A percentile compares a stretch with the other conserved stretches of the same genome.
phyloP scores from a whole-genome alignment of 2,113 vertebrate genomes.

The Megalops atlanticus region DNA sequence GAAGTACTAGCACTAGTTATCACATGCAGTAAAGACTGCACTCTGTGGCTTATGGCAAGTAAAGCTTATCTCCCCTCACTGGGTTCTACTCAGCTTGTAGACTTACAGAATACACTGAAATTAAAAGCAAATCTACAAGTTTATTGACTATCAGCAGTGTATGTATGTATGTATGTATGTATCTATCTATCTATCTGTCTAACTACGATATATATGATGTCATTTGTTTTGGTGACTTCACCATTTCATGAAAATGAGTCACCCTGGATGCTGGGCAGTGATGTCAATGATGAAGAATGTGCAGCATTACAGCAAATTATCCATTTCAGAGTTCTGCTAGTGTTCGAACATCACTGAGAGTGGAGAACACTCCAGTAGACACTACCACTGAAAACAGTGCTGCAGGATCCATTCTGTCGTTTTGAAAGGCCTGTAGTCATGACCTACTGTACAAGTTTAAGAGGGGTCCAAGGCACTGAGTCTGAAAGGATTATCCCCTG shows the following conservation, averaged over 20 bases:
- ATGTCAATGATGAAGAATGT: constrained; percentile 2
- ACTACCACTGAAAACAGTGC: not conserved
- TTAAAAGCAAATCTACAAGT: too few species aligned
- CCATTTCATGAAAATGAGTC: not conserved
- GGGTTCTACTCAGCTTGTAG: too few species aligned
- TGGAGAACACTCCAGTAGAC: not conserved
- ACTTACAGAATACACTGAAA: too few species aligned
- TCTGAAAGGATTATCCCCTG: not conserved
- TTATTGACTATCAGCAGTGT: too few species aligned
- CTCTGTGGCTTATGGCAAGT: too few species aligned
- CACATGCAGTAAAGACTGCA: too few species aligned
- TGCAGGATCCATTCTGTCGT: constrained; percentile 1
- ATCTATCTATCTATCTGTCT: too few species aligned
- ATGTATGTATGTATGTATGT: too few species aligned
- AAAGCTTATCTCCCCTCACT: too few species aligned
- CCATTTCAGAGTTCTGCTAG: constrained; percentile 2
- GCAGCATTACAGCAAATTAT: constrained; percentile 6
- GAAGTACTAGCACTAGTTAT: too few species aligned
- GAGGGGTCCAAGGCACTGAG: not conserved
- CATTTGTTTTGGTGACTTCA: not conserved
- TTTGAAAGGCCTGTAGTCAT: not conserved
- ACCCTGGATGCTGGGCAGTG: not conserved
- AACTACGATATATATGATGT: too few species aligned
- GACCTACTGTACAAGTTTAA: constrained; percentile 8
- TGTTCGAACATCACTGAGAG: not conserved